Conservation (phyloP, 2,888 invertebrate species). For the Sesia apiformis region DNA sequence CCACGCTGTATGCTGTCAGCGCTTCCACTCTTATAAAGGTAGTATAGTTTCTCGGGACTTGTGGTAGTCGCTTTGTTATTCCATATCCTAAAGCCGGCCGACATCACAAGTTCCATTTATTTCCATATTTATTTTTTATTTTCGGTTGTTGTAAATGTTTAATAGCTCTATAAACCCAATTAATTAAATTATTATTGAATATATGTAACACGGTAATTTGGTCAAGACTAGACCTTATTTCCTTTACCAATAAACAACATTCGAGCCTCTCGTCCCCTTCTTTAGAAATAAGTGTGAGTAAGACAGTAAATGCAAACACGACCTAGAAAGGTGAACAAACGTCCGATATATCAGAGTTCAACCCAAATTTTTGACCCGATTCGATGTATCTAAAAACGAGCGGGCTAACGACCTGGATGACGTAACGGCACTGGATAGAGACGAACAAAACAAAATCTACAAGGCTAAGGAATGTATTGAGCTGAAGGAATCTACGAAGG, state of each 20-base stretch:
- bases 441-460: conserved; percentile 37
- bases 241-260: not conserved
- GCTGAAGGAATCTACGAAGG: conserved; percentile 35
- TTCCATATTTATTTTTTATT: too few relatives aligned
- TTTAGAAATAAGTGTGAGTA: not conserved
- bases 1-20: too few relatives aligned
- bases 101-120: too few relatives aligned
- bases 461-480: conserved; percentile 2
- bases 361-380: conserved; percentile 66
- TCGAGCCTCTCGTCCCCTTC: not conserved
- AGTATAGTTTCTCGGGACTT: too few relatives aligned
- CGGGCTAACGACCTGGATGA: conserved; percentile 49
- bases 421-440: conserved; percentile 37
- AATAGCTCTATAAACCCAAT: not conserved
- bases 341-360: conserved; percentile 55
- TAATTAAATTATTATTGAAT: not conserved
- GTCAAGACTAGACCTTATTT: not conserved
- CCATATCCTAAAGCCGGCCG: too few relatives aligned
- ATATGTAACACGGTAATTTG: not conserved
- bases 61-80: too few relatives aligned
- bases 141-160: not conserved
- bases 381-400: conserved; percentile 44
- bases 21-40: too few relatives aligned
- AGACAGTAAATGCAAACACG: conserved; percentile 19
- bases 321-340: conserved; percentile 69